Evolutionary conservation across 2,113 vertebrate genomes (phyloP).

Genomic region (Brienomyrus longianalis): DNA sequence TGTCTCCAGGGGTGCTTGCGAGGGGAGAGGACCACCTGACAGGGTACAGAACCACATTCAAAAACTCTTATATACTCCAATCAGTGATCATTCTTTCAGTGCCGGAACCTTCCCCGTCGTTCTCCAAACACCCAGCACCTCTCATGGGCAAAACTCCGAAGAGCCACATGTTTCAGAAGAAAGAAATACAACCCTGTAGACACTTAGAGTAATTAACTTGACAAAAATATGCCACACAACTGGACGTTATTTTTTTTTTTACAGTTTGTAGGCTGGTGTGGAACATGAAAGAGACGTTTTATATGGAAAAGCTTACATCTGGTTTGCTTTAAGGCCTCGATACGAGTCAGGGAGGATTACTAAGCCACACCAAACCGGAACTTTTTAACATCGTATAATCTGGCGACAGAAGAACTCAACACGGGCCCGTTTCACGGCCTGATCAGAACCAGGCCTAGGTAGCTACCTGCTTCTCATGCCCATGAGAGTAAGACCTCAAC

Average conservation of each 20-base stretch:
- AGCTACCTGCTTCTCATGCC: neutral
- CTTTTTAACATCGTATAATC: conserved; percentile 36
- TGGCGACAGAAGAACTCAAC: conserved; percentile 24
- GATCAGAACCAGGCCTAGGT: conserved; percentile 8
- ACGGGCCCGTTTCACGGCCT: neutral
- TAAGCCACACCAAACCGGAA: conserved; percentile 44
- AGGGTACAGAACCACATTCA: neutral
- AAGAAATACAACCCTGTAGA: conserved; percentile 26
- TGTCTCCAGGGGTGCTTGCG: neutral
- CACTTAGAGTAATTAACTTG: conserved; percentile 45
- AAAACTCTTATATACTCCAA: neutral
- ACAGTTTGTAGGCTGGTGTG: conserved; percentile 29
- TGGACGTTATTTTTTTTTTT: conserved; percentile 14
- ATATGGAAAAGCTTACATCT: conserved; percentile 53
- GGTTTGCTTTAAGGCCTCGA: conserved; percentile 52
- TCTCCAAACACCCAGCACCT: neutral
- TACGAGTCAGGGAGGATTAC: conserved; percentile 43
- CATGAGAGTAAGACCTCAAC: neutral
- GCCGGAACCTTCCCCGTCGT: neutral
- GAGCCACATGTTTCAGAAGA: conserved; percentile 15
- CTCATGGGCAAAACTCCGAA: neutral
- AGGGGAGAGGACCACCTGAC: neutral
- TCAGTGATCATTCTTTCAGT: neutral
- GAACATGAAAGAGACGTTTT: conserved; percentile 52
- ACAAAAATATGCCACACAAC: conserved; percentile 44